These are phyloP conservation scores for Upupa epops DNA, from an alignment of 2,113 vertebrate genomes.

Conservation along the genomic window DNA sequence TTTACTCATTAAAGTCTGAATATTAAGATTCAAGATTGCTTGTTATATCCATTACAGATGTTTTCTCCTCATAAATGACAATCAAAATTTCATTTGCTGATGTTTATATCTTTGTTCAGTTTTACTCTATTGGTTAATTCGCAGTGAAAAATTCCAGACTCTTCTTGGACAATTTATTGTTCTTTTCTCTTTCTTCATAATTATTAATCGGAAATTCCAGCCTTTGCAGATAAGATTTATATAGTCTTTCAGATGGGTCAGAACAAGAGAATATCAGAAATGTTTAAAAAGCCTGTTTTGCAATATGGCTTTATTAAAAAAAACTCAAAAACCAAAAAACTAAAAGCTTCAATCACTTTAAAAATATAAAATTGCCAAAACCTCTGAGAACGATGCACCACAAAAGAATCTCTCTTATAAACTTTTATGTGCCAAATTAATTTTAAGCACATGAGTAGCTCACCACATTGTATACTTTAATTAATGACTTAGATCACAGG, in stretches of 20 bases:
- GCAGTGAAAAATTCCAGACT: slow-evolving; percentile 57
- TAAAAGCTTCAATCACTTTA: neutral
- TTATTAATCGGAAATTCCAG: slow-evolving; percentile 67
- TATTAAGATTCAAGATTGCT: slow-evolving; percentile 64
- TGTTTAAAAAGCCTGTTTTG: slow-evolving; percentile 46
- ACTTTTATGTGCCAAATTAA: slow-evolving; percentile 18
- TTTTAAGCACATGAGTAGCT: slow-evolving; percentile 25
- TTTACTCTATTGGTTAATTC: slow-evolving; percentile 36
- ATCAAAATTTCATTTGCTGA: slow-evolving; percentile 65
- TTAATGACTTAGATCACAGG: slow-evolving; percentile 21
- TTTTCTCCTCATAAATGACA: slow-evolving; percentile 68
- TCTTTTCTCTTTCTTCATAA: slow-evolving; percentile 53
- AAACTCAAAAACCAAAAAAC: neutral
- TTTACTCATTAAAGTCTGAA: slow-evolving; percentile 70
- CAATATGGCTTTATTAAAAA: slow-evolving; percentile 11
- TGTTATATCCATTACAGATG: slow-evolving; percentile 67
- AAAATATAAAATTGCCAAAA: slow-evolving; percentile 30
- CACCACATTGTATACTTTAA: slow-evolving; percentile 14
- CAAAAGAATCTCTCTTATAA: slow-evolving; percentile 23
- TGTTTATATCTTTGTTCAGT: slow-evolving; percentile 59
- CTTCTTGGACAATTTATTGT: slow-evolving; percentile 53
- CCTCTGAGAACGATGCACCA: neutral
- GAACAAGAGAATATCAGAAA: slow-evolving; percentile 40
- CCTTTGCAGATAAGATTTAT: slow-evolving; percentile 63
- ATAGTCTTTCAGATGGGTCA: slow-evolving; percentile 34